phyloP scores from a whole-genome alignment of 2,888 invertebrate genomes.

The Pilophorus perplexus region DNA sequence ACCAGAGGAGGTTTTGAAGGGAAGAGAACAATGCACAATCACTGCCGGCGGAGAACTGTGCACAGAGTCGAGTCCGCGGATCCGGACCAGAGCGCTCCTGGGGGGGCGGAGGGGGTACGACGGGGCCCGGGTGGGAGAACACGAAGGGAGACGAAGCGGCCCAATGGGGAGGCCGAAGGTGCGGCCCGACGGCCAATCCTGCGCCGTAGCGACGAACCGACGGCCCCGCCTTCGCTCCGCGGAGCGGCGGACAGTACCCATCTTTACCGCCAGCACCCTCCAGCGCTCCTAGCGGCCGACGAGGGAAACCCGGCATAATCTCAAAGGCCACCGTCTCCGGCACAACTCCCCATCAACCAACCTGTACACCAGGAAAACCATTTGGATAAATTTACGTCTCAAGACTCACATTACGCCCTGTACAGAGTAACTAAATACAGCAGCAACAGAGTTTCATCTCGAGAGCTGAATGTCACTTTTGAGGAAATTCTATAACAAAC shows the following conservation, averaged over 20 bases:
- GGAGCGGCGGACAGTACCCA: not conserved
- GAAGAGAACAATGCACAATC: slow-evolving; percentile 27
- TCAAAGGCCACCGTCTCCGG: too few species aligned
- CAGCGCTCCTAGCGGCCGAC: not conserved
- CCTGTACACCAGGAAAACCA: too few species aligned
- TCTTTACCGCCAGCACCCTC: not conserved
- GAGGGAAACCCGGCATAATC: too few species aligned
- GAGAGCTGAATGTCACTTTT: too few species aligned
- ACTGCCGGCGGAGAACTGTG: slow-evolving; percentile 36
- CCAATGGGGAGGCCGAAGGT: slow-evolving; percentile 15
- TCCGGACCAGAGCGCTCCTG: not conserved
- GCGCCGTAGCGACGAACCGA: not conserved
- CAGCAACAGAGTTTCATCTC: too few species aligned
- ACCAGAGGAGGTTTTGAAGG: not conserved
- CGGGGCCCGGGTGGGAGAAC: not conserved
- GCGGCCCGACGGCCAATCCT: slow-evolving; percentile 19
- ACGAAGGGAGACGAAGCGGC: not conserved
- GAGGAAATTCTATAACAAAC: too few species aligned
- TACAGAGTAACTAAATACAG: too few species aligned
- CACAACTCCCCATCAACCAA: too few species aligned
- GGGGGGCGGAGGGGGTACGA: not conserved
- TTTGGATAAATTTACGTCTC: too few species aligned
- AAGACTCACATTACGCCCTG: too few species aligned
- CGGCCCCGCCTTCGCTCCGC: not conserved
- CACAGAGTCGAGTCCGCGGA: not conserved